Base-by-base conservation (phyloP, 2,113 vertebrate genomes). In the Carassius auratus region DNA sequence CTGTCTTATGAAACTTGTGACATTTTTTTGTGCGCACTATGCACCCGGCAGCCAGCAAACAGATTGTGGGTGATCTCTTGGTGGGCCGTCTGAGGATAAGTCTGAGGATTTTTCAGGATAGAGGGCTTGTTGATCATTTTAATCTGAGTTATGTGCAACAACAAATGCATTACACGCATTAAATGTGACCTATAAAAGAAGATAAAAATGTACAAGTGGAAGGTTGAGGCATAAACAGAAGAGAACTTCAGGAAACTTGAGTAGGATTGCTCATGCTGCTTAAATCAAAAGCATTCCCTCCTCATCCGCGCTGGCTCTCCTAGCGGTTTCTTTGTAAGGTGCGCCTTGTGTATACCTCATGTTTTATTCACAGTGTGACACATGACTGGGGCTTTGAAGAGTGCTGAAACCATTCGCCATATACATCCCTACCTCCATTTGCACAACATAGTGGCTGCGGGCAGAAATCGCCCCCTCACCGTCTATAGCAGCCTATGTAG, bases 291-390 rank as follows among this genome's bases (percentile, higher is more conserved):
- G 81, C 81, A 75, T 91, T 91, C 88, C 85, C 81, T 83, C 78
- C 90, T 93, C 89, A 87, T 93, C 90, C 87, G 84, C 87, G 90
- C 80, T 90, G 86, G 89, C 85, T 91, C 85, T 87, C 87, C 85
- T 80, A 89, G 87, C 82, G 85, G 86, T 87, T 87, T 89, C 85
- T 91, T 84, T 88, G 75, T 77, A 80, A 91, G 84, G 86, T 45
- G 77, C 86, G 84, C 87, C 78, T 76, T 74, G 81, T 91, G 90
- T 92, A 88, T 64, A 23, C 87, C 90, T 94, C 88, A 94, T 95
- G 93, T 94, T 93, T 95, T 93, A 95, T 95, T 94, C 94, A 95
- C 89, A 88, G 87, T 86, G 91, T 88, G 62, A 89, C 91, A 92
- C 90, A 89, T 91, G 89, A 90, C 86, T 90, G 89, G 76, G 80